Percentiles rank a stretch among this genome's conserved stretches.
Conservation (phyloP, 2,888 invertebrate genomes). For the Luperina nickerlii region DNA sequence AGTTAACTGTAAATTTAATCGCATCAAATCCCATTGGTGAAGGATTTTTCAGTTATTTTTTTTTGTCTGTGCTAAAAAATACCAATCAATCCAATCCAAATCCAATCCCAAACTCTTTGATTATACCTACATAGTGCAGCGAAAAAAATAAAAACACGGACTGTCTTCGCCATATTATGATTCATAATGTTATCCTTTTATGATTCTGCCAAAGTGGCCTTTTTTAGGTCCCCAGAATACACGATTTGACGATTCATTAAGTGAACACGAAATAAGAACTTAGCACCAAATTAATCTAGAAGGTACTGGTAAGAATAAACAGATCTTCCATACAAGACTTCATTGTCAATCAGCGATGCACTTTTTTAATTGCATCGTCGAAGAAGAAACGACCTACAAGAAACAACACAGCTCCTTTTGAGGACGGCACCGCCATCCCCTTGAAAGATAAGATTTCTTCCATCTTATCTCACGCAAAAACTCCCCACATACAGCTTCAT, state of each 20-base stretch:
- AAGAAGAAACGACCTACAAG: constrained; percentile 5
- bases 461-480: constrained; percentile 23
- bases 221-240: background rate
- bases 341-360: background rate
- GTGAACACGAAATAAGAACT: background rate
- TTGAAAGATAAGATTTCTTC: constrained; percentile 17
- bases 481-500: constrained; percentile 39
- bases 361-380: background rate
- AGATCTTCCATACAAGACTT: background rate
- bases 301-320: background rate
- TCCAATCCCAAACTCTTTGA: no score
- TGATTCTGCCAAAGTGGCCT: no score
- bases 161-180: no score
- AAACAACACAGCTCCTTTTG: constrained; percentile 7
- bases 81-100: no score
- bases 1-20: no score
- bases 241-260: background rate
- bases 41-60: no score
- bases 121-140: no score
- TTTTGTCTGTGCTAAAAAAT: no score
- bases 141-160: no score
- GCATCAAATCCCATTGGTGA: no score
- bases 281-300: no score
- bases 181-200: no score
- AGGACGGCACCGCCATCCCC: constrained; percentile 19